Conservation (phyloP, 1,140 invertebrate genomes). For the Chymomyza costata region DNA sequence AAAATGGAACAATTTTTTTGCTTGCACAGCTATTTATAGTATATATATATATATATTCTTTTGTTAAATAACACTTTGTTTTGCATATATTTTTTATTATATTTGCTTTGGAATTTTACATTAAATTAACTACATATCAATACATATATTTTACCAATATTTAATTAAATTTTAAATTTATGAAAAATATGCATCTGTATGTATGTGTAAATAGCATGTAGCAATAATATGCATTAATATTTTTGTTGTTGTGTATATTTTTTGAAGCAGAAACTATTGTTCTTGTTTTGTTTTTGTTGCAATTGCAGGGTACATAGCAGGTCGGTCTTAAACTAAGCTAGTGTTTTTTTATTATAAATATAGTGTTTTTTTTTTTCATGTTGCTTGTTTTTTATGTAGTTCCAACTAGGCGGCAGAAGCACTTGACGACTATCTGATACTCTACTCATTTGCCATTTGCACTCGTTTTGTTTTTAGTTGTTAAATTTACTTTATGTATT, state of each 20-base stretch:
- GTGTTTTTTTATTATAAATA: constrained; percentile 15
- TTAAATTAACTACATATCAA: constrained; percentile 46
- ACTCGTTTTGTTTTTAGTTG: constrained; percentile 11
- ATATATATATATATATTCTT: constrained; percentile 29
- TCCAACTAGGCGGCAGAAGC: constrained; percentile 5
- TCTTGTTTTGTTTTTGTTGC: constrained; percentile 28
- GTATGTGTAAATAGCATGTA: constrained; percentile 61
- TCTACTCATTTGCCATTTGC: constrained; percentile 16
- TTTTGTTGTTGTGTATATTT: constrained; percentile 38
- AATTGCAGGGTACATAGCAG: constrained; percentile 4
- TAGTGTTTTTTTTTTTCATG: constrained; percentile 6
- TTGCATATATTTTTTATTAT: too few species aligned
- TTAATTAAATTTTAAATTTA: constrained; percentile 45
- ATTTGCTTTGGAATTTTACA: constrained; percentile 28
- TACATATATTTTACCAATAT: constrained; percentile 34
- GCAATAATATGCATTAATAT: constrained; percentile 32
- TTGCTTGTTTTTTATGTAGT: constrained; percentile 8
- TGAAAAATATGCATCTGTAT: constrained; percentile 50
- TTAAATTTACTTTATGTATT: constrained; percentile 12
- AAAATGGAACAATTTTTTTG: constrained; percentile 52
- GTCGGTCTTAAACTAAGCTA: constrained; percentile 37
- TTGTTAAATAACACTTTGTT: constrained; percentile 17
- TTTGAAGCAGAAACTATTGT: constrained; percentile 36
- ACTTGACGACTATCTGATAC: constrained; percentile 15
- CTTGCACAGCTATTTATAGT: constrained; percentile 53